Evolutionary conservation across 2,888 invertebrate genomes (phyloP).

Genomic region (Chrysolina oricalcia): DNA sequence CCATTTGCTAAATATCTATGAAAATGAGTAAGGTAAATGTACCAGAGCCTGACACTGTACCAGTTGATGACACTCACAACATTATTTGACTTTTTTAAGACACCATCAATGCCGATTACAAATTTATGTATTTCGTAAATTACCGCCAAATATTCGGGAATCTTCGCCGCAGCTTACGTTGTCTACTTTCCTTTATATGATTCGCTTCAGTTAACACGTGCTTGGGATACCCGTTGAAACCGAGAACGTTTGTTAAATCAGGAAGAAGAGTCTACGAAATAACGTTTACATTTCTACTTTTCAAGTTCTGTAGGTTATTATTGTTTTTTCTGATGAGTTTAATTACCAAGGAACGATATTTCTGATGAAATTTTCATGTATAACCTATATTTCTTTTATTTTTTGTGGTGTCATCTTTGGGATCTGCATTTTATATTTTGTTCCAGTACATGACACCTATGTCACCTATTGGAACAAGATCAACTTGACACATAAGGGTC

Average conservation of each 20-base stretch:
- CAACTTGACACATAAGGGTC: slow-evolving; percentile 19
- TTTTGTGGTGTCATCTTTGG: slow-evolving; percentile 22
- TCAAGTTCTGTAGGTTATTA: slow-evolving; percentile 19
- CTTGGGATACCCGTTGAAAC: too few relatives aligned
- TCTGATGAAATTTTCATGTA: neutral
- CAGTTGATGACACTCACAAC: too few relatives aligned
- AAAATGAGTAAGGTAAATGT: too few relatives aligned
- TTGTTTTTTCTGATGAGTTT: slow-evolving; percentile 20
- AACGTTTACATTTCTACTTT: slow-evolving; percentile 22
- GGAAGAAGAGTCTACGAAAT: slow-evolving; percentile 11
- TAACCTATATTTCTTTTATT: slow-evolving; percentile 16
- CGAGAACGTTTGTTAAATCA: slow-evolving; percentile 9
- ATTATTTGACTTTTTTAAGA: too few relatives aligned
- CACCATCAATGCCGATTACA: too few relatives aligned
- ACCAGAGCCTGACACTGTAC: too few relatives aligned
- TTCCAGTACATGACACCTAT: slow-evolving; percentile 24
- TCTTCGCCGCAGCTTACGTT: too few relatives aligned
- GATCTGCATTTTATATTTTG: slow-evolving; percentile 24
- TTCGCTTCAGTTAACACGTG: too few relatives aligned
- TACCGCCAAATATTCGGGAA: too few relatives aligned
- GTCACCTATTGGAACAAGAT: slow-evolving; percentile 25
- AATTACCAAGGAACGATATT: slow-evolving; percentile 13
- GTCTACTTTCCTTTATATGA: too few relatives aligned
- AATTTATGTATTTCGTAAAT: too few relatives aligned
- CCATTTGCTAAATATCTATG: too few relatives aligned